A percentile compares a stretch with the other conserved stretches of the same genome.
Conservation (phyloP, 2,888 invertebrate genomes). For the Eilema depressum region DNA sequence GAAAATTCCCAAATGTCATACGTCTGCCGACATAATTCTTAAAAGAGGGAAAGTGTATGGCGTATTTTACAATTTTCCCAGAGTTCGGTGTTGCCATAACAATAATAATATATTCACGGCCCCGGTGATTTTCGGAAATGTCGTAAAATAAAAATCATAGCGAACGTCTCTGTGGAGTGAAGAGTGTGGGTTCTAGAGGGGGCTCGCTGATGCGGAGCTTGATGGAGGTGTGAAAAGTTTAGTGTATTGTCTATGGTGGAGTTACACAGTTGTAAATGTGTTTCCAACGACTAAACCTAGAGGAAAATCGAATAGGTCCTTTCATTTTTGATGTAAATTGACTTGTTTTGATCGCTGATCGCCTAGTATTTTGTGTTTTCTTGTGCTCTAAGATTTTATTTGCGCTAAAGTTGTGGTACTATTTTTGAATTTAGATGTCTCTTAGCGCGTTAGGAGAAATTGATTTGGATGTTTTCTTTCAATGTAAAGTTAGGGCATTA, state of each 20-base stretch:
- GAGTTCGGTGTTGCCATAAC: conserved; percentile 80
- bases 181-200: conserved; percentile 50
- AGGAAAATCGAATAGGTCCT: neutral
- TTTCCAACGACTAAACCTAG: neutral
- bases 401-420: neutral
- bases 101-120: conserved; percentile 85
- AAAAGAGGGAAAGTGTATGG: conserved; percentile 62
- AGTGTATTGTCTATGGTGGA: conserved; percentile 28
- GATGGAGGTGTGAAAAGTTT: conserved; percentile 49
- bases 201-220: conserved; percentile 26
- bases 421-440: neutral
- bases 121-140: conserved; percentile 81
- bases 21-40: conserved; percentile 71
- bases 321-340: conserved; percentile 1
- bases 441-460: neutral
- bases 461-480: neutral
- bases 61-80: conserved; percentile 82
- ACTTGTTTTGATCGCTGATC: neutral
- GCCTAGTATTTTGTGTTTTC: neutral
- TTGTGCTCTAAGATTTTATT: neutral
- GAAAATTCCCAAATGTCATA: conserved; percentile 78
- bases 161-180: conserved; percentile 65
- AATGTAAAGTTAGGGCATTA: too few relatives aligned
- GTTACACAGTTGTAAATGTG: conserved; percentile 19
- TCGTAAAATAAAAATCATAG: conserved; percentile 83